A percentile compares a stretch with the other conserved stretches of the same genome.
Evolutionary conservation across 2,888 invertebrate genomes (phyloP).

Genomic region (Pycnomerus fuliginosus): DNA sequence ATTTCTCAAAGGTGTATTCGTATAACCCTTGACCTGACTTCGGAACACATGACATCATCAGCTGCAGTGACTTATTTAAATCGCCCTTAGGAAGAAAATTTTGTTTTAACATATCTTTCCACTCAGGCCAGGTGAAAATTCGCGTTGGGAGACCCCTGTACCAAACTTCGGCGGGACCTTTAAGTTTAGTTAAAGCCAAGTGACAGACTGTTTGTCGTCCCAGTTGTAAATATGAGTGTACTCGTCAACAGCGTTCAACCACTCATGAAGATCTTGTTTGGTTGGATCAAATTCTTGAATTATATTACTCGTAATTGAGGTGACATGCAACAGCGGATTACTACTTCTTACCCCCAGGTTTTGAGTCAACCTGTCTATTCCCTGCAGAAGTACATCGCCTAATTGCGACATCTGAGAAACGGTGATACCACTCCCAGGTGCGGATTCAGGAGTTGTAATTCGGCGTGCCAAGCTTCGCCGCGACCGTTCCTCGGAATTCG

Average conservation of each 20-base stretch:
- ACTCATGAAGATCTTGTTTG: constrained; percentile 8
- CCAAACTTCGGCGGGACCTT: constrained; percentile 20
- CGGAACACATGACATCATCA: constrained; percentile 10
- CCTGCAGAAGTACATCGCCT: background rate
- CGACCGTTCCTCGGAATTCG: too few relatives aligned
- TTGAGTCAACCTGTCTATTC: background rate
- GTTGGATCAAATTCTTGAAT: constrained; percentile 15
- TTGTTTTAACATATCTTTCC: constrained; percentile 6
- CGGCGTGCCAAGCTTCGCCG: too few relatives aligned
- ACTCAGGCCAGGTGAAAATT: constrained; percentile 15
- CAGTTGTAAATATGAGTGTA: constrained; percentile 8
- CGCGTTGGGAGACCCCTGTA: constrained; percentile 13
- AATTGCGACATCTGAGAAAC: too few relatives aligned
- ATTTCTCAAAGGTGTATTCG: constrained; percentile 14
- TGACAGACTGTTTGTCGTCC: constrained; percentile 10
- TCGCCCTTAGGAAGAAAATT: constrained; percentile 12
- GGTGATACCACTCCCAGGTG: too few relatives aligned
- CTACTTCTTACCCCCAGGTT: background rate
- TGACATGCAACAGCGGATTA: too few relatives aligned
- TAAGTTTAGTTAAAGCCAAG: constrained; percentile 17
- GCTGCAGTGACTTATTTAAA: constrained; percentile 9
- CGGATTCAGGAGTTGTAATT: too few relatives aligned
- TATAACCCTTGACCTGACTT: constrained; percentile 4
- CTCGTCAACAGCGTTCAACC: constrained; percentile 22
- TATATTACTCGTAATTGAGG: constrained; percentile 4